Evolutionary conservation across 2,113 vertebrate species (phyloP), one percentile per base, ranked within the genome.

Genomic region (Equus przewalskii): DNA sequence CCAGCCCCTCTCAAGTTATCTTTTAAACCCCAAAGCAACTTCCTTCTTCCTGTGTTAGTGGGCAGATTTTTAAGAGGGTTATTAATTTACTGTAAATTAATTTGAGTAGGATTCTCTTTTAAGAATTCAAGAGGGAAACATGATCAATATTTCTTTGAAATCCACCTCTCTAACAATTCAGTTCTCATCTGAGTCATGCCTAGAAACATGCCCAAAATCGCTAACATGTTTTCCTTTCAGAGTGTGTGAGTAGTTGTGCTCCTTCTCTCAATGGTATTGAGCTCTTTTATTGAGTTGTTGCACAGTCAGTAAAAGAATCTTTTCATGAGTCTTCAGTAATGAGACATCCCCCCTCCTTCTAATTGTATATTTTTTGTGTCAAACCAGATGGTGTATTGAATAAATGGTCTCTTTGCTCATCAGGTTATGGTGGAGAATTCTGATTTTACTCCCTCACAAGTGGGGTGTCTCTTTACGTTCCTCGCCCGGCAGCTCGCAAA

Each of bases 341-440:
- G 79, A 86, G 36, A 56, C 36, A 56, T 22, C 13, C 46, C 7
- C 14, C 15, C 2, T 2, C 24, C 30, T 72, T 78, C 75, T 93
- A 30, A 96, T 54, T 83, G 24, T 80, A 10, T 78, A 16, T 84
- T 46, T 54, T 79, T 51, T 95, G 16, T 96, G 51, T 83, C 24
- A 60, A 58, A 94, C 88, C 21, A 93, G 85, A 72, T 65, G 95
- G 41, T 64, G 21, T 96, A 78, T 87, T 84, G 80, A 78, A 0
- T 96, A 46, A 54, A 36, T 83, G 70, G 5, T 26, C 64, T 95
- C 22, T 97, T 97, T 83, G 7, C 97, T 96, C 46, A 70, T 65
- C 95, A 99, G 99, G 99, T 99, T 24, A 99, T 99, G 99, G 99
- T 99, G 98, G 99, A 99, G 98, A 99, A 99, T 97, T 99, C 99